Evolutionary conservation across 2,113 vertebrate species (phyloP), one percentile per base, ranked within the genome.

Genomic region (Balaenoptera acutorostrata): DNA sequence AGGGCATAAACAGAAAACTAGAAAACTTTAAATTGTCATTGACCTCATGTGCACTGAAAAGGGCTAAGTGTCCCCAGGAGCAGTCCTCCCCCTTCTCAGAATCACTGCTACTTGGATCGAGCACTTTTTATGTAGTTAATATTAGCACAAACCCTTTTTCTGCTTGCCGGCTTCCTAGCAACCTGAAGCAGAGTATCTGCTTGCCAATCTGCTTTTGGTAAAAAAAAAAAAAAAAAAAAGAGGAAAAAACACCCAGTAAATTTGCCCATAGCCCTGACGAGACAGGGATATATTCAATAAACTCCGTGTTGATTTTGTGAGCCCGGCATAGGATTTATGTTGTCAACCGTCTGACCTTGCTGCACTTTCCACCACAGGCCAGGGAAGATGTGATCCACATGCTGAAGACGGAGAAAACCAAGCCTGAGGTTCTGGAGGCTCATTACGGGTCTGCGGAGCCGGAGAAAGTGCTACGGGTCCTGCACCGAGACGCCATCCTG

Each of bases 311-410:
- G 86, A 55, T 87, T 92, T 80, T 36, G 55, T 91, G 88, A 96
- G 63, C 33, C 63, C 8, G 0, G 49, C 41, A 14, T 59, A 11
- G 31, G 61, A 61, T 97, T 44, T 92, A 90, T 66, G 39, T 81
- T 93, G 95, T 80, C 87, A 41, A 11, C 57, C 75, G 2, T 93
- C 93, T 98, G 85, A 98, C 93, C 87, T 85, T 83, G 84, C 59
- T 97, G 86, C 74, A 75, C 94, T 98, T 83, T 63, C 95, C 92
- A 80, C 93, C 96, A 95, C 98, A 99, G 99, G 99, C 99, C 95
- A 99, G 99, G 92, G 99, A 99, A 84, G 99, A 99, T 98, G 98
- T 99, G 97, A 99, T 99, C 97, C 98, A 99, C 86, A 99, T 99
- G 99, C 97, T 99, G 98, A 99, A 99, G 98, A 99, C 99, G 0